Percentiles rank a stretch among this genome's conserved stretches.
Conservation (phyloP, 2,888 invertebrate species). For the Nasonovia ribisnigri region DNA sequence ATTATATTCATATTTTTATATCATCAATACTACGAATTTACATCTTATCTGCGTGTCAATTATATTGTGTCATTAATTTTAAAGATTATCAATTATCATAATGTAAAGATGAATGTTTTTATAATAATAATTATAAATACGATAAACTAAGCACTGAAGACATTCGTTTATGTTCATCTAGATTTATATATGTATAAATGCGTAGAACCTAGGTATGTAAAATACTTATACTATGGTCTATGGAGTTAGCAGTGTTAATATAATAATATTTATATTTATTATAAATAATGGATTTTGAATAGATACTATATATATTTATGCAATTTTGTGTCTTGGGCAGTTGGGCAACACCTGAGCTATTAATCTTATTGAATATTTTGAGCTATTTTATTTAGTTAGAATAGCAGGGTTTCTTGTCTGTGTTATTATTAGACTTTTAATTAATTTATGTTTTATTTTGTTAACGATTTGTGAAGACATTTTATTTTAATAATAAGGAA, state of each 20-base stretch:
- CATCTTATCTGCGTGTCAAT: neutral
- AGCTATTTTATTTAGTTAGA: neutral
- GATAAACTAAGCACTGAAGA: conserved; percentile 22
- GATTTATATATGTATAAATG: neutral
- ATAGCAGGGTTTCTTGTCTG: neutral
- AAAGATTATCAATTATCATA: neutral
- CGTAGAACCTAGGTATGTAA: neutral
- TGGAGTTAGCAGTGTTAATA: neutral
- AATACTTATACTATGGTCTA: neutral
- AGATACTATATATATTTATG: neutral
- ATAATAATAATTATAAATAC: neutral
- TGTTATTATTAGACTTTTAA: conserved; percentile 1
- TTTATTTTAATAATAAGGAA: conserved; percentile 19
- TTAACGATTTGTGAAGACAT: neutral
- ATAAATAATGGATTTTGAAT: neutral
- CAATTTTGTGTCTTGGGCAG: neutral
- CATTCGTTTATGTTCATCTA: conserved; percentile 29
- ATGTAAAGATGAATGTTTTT: neutral
- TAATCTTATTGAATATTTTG: neutral
- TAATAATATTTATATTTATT: neutral
- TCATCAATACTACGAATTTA: neutral
- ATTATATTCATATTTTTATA: no score
- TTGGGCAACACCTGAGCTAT: neutral
- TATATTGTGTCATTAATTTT: neutral
- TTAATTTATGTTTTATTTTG: neutral